Conservation (phyloP, 2,797 vertebrate species). For the Jordanella pulchra region DNA sequence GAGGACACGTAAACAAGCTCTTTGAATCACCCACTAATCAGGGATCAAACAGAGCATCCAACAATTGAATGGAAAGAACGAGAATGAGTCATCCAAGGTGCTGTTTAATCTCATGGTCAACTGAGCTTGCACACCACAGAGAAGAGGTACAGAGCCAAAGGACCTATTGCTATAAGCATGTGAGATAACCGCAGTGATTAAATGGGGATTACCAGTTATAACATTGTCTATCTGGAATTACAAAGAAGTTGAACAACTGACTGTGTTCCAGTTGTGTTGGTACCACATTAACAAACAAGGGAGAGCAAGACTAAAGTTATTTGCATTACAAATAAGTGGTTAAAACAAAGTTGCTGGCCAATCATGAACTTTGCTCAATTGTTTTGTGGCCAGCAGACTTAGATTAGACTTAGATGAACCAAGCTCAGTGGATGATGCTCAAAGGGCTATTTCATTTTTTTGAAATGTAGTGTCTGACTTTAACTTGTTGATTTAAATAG, state of each 20-base stretch:
- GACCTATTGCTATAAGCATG: neutral
- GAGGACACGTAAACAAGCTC: neutral
- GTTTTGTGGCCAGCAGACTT: neutral
- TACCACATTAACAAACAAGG: neutral
- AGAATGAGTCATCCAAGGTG: neutral
- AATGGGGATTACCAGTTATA: neutral
- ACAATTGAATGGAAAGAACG: constrained; percentile 6
- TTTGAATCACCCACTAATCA: neutral
- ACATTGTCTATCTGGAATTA: neutral
- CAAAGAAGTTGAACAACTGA: neutral
- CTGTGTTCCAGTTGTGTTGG: neutral
- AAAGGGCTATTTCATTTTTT: too few species aligned
- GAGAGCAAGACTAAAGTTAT: neutral
- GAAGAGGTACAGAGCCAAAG: neutral
- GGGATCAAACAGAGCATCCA: neutral
- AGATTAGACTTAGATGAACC: neutral
- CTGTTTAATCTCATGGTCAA: neutral
- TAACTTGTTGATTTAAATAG: too few species aligned
- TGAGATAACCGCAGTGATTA: neutral
- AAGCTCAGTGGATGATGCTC: neutral
- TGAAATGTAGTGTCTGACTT: too few species aligned
- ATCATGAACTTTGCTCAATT: neutral
- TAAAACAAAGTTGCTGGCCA: neutral
- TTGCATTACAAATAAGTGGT: neutral
- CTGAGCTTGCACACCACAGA: neutral